Conservation (phyloP, 2,113 vertebrate species). For the Dendropsophus ebraccatus region DNA sequence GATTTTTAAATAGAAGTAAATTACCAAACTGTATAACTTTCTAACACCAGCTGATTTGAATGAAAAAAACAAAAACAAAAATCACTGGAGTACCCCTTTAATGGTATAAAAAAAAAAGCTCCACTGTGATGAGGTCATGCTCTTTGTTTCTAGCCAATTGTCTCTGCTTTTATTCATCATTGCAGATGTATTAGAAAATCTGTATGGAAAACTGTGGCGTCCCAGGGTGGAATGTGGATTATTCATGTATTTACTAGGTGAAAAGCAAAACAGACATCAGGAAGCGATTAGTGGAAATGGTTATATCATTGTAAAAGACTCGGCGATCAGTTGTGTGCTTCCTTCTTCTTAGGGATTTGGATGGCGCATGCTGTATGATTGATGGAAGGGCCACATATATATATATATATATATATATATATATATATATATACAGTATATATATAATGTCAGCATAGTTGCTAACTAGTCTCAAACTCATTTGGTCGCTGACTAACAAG, state of each 20-base stretch:
- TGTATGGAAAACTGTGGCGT: neutral
- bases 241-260: neutral
- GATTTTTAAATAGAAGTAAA: too few relatives aligned
- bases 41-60: too few relatives aligned
- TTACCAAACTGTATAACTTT: too few relatives aligned
- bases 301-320: neutral
- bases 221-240: neutral
- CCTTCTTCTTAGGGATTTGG: neutral
- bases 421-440: too few relatives aligned
- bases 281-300: neutral
- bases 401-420: too few relatives aligned
- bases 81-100: too few relatives aligned
- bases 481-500: too few relatives aligned
- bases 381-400: neutral
- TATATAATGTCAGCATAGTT: too few relatives aligned
- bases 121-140: neutral
- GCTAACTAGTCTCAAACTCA: too few relatives aligned
- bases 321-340: neutral
- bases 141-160: neutral
- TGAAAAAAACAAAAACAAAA: too few relatives aligned
- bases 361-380: neutral
- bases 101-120: neutral
- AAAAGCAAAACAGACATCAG: neutral
- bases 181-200: neutral
- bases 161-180: neutral